Conservation (phyloP, 2,113 vertebrate species). For the Pan troglodytes region DNA sequence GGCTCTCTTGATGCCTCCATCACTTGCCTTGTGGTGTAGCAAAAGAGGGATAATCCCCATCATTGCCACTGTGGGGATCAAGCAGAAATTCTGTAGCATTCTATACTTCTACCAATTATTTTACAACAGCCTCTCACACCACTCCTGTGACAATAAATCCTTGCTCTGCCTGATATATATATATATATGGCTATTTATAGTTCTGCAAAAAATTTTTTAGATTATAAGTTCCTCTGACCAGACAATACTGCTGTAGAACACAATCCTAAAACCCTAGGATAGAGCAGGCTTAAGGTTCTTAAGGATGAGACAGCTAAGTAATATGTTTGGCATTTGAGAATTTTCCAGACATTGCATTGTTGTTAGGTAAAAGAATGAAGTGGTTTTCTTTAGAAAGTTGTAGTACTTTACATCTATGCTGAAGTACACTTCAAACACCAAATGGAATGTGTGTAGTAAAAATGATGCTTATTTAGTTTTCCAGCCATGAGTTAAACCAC, state of each 20-base stretch:
- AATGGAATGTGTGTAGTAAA: not conserved
- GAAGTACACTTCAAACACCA: not conserved
- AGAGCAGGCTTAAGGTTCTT: slow-evolving; percentile 36
- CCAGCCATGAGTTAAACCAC: not conserved
- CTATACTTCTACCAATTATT: not conserved
- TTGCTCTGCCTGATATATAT: not conserved
- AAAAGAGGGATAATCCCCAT: not conserved
- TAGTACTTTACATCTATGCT: not conserved
- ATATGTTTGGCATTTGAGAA: slow-evolving; percentile 43
- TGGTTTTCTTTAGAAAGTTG: not conserved
- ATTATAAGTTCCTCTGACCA: not conserved
- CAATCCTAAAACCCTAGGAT: not conserved
- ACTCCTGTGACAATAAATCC: not conserved
- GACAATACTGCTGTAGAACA: slow-evolving; percentile 46
- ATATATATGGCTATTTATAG: not conserved
- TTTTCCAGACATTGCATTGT: not conserved
- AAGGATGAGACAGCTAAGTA: slow-evolving; percentile 14
- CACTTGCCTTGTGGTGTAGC: accelerated
- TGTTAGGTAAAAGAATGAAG: slow-evolving; percentile 3
- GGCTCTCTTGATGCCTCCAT: not conserved
- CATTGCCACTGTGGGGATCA: not conserved
- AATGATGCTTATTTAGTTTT: not conserved
- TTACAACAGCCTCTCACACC: not conserved
- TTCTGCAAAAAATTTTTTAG: not conserved
- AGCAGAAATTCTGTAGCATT: not conserved